A percentile compares a stretch with the other conserved stretches of the same genome.
These are phyloP conservation scores for Podilymbus podiceps DNA, from an alignment of 2,113 vertebrate genomes.

Conservation along the genomic window DNA sequence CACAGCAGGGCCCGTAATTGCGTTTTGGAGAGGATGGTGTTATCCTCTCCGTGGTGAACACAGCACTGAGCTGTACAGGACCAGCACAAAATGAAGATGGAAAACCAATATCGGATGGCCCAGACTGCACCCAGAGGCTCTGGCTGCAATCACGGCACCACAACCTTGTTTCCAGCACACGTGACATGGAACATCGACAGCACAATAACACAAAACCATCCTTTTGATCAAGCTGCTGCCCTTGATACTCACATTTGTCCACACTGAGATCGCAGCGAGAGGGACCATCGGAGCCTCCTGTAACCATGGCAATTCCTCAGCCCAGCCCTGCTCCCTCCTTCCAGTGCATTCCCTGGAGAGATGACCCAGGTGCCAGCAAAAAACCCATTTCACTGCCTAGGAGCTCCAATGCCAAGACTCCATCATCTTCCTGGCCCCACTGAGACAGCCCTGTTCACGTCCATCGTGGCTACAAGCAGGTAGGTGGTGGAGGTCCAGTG, in stretches of 20 bases:
- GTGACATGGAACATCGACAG: background rate
- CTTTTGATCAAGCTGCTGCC: background rate
- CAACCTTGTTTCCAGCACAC: background rate
- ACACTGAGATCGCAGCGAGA: background rate
- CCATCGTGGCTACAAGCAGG: fast-evolving
- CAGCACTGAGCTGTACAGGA: background rate
- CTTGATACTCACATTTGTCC: fast-evolving
- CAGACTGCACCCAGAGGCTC: background rate
- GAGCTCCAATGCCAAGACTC: background rate
- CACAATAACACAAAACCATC: background rate
- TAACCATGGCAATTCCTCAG: background rate
- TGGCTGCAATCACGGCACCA: background rate
- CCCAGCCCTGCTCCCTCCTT: background rate
- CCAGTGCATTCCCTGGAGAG: background rate
- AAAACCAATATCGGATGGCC: background rate
- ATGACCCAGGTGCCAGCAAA: background rate
- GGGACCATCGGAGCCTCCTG: background rate
- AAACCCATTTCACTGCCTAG: background rate
- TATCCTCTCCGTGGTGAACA: fast-evolving
- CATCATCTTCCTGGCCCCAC: background rate
- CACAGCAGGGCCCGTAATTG: background rate
- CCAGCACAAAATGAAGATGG: background rate
- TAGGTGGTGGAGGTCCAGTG: background rate
- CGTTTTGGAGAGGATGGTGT: background rate
- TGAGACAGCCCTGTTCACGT: background rate